Evolutionary conservation across 37 sponge, comb jelly and placozoan genomes (phyloP).

Genomic region (Cliona cf. orientalis): DNA sequence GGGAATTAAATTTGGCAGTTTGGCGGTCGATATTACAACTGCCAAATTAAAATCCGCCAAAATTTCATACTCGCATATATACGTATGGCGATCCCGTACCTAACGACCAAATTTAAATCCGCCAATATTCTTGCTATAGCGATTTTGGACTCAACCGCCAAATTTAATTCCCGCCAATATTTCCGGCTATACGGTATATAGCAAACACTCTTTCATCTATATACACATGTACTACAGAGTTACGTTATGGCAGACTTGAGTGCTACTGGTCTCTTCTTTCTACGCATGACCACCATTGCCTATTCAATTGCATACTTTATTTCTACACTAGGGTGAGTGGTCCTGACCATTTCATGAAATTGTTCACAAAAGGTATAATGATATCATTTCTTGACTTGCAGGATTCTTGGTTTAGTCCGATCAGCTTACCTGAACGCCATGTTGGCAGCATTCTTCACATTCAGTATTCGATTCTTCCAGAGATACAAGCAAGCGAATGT

Average conservation of each 20-base stretch:
- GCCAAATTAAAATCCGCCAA: no score
- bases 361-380: not conserved
- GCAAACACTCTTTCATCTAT: not conserved
- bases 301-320: constrained; percentile 15
- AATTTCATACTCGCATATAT: no score
- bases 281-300: constrained; percentile 28
- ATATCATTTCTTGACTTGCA: no score
- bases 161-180: no score
- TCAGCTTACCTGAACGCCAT: constrained; percentile 36
- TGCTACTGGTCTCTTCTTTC: constrained; percentile 28
- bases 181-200: no score
- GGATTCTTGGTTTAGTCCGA: not conserved
- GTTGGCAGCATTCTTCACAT: constrained; percentile 34
- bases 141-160: no score
- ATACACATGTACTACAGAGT: constrained; percentile 6
- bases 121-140: no score
- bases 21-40: no score
- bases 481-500: constrained; percentile 41
- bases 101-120: no score
- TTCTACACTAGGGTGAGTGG: constrained; percentile 25
- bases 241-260: constrained; percentile 19
- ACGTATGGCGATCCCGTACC: no score
- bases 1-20: no score
- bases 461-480: constrained; percentile 44
- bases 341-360: not conserved